phyloP scores from a whole-genome alignment of 2,888 invertebrate genomes.

The Lasioglossum malachurum region DNA sequence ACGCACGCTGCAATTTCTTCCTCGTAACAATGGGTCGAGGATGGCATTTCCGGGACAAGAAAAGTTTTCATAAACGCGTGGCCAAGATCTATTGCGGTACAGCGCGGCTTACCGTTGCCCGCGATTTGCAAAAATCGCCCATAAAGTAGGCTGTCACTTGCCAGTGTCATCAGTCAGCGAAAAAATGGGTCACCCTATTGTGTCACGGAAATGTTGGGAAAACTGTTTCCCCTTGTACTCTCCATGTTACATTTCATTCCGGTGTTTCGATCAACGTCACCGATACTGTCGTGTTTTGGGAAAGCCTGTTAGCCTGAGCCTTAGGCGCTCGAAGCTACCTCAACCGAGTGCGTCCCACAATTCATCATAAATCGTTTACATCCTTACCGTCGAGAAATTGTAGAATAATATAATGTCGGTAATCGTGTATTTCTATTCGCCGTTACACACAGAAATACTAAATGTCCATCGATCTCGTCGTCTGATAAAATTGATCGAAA shows the following conservation, averaged over 20 bases:
- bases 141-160: slow-evolving; percentile 50
- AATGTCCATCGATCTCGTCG: background rate
- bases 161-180: slow-evolving; percentile 47
- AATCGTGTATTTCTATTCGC: background rate
- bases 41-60: slow-evolving; percentile 3
- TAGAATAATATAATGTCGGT: background rate
- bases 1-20: slow-evolving; percentile 14
- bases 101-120: slow-evolving; percentile 23
- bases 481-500: background rate
- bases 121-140: slow-evolving; percentile 53
- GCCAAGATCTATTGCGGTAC: slow-evolving; percentile 43
- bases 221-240: slow-evolving; percentile 18
- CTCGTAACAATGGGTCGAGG: background rate
- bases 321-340: background rate
- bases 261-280: slow-evolving; percentile 30
- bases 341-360: background rate
- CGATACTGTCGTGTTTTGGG: slow-evolving; percentile 5
- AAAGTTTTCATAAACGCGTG: slow-evolving; percentile 41
- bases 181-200: slow-evolving; percentile 52
- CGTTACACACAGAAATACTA: background rate
- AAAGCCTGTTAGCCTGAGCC: slow-evolving; percentile 6
- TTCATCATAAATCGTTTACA: background rate
- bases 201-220: slow-evolving; percentile 1
- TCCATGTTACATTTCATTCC: background rate
- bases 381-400: background rate